Conservation (phyloP, 2,888 invertebrate species). For the Nowickia ferox region DNA sequence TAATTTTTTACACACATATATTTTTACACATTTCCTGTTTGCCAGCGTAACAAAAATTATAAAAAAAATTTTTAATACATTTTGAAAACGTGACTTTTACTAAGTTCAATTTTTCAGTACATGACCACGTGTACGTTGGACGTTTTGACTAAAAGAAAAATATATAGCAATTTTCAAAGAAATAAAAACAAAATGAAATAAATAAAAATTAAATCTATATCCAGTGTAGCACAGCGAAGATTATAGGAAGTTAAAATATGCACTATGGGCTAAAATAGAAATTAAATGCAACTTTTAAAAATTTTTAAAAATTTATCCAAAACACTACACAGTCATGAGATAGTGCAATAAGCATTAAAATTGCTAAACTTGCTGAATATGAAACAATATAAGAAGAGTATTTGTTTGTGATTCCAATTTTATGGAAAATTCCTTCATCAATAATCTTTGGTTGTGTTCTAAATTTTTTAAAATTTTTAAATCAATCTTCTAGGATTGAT, state of each 20-base stretch:
- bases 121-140: background rate
- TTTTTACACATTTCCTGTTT: constrained; percentile 11
- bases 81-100: constrained; percentile 48
- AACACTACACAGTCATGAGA: no score
- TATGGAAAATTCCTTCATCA: background rate
- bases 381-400: no score
- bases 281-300: background rate
- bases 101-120: background rate
- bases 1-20: constrained; percentile 20
- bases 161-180: no score
- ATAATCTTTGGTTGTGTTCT: no score
- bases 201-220: no score
- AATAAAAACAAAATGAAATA: background rate
- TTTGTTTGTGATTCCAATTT: background rate
- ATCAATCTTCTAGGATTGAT: no score
- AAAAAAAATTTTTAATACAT: constrained; percentile 44
- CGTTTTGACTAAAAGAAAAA: no score
- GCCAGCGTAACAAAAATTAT: constrained; percentile 2
- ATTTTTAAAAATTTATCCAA: background rate
- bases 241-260: background rate
- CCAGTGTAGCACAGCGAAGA: no score
- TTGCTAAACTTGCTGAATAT: no score
- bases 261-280: background rate
- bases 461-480: no score
- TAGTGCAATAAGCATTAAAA: no score